Evolutionary conservation across 2,113 vertebrate species (phyloP).

Genomic region (Sphyrna mokarran): DNA sequence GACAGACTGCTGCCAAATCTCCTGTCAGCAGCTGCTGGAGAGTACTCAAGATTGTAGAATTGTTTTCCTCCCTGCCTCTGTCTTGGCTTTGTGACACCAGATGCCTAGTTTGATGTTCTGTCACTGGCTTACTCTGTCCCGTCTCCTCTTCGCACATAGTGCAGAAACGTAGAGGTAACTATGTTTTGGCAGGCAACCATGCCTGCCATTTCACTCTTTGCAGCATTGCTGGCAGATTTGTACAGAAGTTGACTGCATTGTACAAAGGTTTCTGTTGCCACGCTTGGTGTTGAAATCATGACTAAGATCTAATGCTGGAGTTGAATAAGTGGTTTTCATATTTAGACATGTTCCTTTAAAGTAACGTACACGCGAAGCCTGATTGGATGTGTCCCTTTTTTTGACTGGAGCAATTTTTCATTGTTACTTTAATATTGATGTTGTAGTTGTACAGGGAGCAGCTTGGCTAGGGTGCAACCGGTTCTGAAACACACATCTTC

Average conservation of each 20-base stretch:
- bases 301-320: neutral
- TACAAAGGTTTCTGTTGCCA: neutral
- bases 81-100: neutral
- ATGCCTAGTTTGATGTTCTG: neutral
- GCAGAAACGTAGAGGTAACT: no score
- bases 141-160: no score
- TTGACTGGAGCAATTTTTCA: neutral
- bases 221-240: neutral
- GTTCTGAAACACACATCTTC: neutral
- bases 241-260: neutral
- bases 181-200: neutral
- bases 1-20: neutral
- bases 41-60: neutral
- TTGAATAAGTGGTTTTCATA: neutral
- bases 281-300: neutral
- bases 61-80: neutral
- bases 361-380: neutral
- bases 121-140: neutral
- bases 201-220: neutral
- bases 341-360: neutral
- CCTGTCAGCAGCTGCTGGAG: neutral
- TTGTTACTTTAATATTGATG: neutral
- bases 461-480: neutral
- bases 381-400: neutral
- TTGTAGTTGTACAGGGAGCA: neutral